Conservation (phyloP, 64 coral and sea anemone genomes). For the Actinia equina region DNA sequence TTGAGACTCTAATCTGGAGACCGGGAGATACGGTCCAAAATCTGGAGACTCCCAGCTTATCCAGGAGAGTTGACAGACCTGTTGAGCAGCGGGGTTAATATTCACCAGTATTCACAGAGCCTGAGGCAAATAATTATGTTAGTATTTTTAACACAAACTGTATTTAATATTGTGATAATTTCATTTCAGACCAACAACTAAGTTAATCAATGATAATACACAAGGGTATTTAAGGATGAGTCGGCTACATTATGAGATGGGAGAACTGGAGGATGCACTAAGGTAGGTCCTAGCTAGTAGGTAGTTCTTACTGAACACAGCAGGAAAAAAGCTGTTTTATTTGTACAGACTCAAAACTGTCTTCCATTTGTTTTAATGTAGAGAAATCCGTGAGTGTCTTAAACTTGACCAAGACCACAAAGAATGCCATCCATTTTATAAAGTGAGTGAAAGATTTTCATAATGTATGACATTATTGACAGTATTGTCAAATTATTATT, state of each 20-base stretch:
- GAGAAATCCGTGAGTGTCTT: constrained; percentile 95
- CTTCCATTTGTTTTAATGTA: constrained; percentile 16
- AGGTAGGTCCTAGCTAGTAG: constrained; percentile 53
- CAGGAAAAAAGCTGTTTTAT: too few species aligned
- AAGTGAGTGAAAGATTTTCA: constrained; percentile 40
- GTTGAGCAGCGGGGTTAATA: too few species aligned
- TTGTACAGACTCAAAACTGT: too few species aligned
- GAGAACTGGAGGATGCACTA: constrained; percentile 92
- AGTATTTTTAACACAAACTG: too few species aligned
- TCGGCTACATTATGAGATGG: constrained; percentile 81
- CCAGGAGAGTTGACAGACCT: too few species aligned
- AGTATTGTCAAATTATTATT: not conserved
- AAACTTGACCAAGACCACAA: constrained; percentile 99
- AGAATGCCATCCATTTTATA: constrained; percentile 95
- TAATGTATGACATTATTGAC: not conserved
- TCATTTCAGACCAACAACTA: constrained; percentile 83
- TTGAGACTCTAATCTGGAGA: too few species aligned
- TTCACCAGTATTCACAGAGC: too few species aligned
- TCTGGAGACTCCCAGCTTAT: too few species aligned
- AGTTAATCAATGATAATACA: constrained; percentile 92
- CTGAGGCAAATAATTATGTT: too few species aligned
- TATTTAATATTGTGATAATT: not conserved
- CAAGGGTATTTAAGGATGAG: constrained; percentile 82
- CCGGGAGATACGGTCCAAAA: too few species aligned
- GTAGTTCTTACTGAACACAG: too few species aligned